phyloP scores from a whole-genome alignment of 2,797 vertebrate species.

The Enteromius radiatus region DNA sequence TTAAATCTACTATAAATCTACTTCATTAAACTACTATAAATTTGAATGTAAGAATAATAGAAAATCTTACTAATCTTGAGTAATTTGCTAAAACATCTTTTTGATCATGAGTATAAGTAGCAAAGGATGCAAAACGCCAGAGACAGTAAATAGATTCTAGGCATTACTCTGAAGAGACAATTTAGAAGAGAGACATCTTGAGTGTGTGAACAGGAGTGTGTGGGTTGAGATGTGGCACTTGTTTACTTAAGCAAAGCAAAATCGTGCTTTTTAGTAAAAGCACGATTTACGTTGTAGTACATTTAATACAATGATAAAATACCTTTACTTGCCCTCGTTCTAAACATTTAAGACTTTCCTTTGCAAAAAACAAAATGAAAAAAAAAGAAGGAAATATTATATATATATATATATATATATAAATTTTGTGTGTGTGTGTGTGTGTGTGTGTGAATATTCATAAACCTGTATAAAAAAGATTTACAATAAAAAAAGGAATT shows the following conservation, averaged over 20 bases:
- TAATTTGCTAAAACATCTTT: not conserved
- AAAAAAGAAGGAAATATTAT: not conserved
- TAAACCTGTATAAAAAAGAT: not conserved
- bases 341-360: not conserved
- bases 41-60: not conserved
- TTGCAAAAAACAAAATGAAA: not conserved
- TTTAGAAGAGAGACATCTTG: not conserved
- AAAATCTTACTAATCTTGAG: not conserved
- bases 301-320: not conserved
- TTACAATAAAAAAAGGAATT: not conserved
- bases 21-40: not conserved
- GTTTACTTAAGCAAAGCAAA: not conserved
- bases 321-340: not conserved
- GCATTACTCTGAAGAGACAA: constrained; percentile 1
- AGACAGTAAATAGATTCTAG: constrained; percentile 8
- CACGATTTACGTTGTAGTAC: not conserved
- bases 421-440: no score
- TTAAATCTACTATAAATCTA: not conserved
- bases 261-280: no score
- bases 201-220: not conserved
- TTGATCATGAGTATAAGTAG: not conserved
- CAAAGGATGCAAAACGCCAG: not conserved
- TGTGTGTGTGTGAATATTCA: no score
- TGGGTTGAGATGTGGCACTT: constrained; percentile 26
- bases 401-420: no score